A percentile compares a stretch with the other conserved stretches of the same genome.
Conservation (phyloP, 2,113 vertebrate genomes). For the Pseudopodoces humilis region DNA sequence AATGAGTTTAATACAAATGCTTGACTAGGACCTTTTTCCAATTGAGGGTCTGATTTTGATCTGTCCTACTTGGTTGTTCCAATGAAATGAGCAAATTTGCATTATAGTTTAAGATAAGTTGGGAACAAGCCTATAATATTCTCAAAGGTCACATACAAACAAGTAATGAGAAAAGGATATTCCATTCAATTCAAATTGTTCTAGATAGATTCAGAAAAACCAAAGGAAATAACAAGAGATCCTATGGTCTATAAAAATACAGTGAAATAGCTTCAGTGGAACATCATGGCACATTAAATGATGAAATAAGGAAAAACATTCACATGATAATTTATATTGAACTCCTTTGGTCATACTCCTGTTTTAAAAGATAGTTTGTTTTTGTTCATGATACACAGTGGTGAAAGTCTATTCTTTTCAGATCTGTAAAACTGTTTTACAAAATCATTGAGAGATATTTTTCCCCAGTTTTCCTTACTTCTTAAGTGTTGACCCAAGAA, state of each 20-base stretch:
- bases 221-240: background rate
- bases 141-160: background rate
- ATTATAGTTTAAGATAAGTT: background rate
- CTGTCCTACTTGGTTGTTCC: background rate
- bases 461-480: background rate
- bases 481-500: background rate
- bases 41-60: background rate
- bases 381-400: background rate
- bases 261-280: background rate
- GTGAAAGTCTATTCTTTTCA: background rate
- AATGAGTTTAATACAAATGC: background rate
- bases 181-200: background rate
- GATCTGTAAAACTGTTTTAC: background rate
- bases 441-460: background rate
- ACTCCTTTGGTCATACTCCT: background rate
- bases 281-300: background rate
- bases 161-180: background rate
- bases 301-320: background rate
- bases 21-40: background rate
- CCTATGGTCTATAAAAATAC: background rate
- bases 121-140: background rate
- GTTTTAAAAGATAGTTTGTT: background rate
- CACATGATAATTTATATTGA: background rate
- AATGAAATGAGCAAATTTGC: background rate
- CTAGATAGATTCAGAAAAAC: background rate